Conservation (phyloP, 2,113 vertebrate genomes). For the Dunckerocampus dactyliophorus region DNA sequence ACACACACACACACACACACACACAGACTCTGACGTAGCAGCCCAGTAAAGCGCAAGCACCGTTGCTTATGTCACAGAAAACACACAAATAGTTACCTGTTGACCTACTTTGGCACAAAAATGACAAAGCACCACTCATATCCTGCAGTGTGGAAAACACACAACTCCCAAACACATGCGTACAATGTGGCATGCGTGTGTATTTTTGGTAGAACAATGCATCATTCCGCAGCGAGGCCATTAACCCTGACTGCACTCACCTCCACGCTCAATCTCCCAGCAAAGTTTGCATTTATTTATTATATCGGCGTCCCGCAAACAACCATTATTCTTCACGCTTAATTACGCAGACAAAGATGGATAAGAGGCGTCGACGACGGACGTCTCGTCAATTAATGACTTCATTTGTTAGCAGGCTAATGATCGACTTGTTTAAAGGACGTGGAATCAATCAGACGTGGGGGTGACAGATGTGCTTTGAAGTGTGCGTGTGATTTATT, state of each 20-base stretch:
- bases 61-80: background rate
- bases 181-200: background rate
- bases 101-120: constrained; percentile 28
- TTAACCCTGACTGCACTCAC: constrained; percentile 9
- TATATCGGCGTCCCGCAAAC: constrained; percentile 16
- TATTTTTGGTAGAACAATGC: constrained; percentile 10
- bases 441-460: constrained; percentile 48
- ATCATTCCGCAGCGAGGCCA: constrained; percentile 17
- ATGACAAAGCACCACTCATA: background rate
- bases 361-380: constrained; percentile 41
- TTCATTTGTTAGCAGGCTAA: constrained; percentile 53
- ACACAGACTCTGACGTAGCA: background rate
- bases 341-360: constrained; percentile 45
- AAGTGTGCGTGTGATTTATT: background rate
- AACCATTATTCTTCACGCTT: constrained; percentile 44
- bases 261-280: background rate
- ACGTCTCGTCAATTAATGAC: constrained; percentile 48
- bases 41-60: background rate
- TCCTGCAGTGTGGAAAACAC: background rate
- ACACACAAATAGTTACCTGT: constrained; percentile 27
- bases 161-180: background rate
- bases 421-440: constrained; percentile 49
- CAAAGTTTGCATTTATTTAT: background rate
- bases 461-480: constrained; percentile 21
- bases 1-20: constrained; percentile 2